Percentiles rank a stretch among this genome's conserved stretches.
Conservation (phyloP, 2,888 invertebrate species). For the Lasioglossum marginatum region DNA sequence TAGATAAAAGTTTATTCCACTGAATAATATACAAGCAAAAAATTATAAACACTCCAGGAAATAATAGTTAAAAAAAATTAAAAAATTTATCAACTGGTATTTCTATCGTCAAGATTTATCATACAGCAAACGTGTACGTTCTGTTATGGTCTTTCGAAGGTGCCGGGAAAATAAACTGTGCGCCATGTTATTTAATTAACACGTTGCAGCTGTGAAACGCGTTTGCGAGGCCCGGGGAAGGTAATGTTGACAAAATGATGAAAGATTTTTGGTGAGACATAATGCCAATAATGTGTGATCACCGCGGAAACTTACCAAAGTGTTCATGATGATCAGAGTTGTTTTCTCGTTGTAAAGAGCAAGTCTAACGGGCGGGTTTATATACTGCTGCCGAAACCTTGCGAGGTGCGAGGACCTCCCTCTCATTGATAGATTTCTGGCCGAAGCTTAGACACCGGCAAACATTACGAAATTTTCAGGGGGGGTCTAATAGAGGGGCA, state of each 20-base stretch:
- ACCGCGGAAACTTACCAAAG: slow-evolving; percentile 67
- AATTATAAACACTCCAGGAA: background rate
- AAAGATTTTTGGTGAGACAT: background rate
- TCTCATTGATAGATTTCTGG: slow-evolving; percentile 69
- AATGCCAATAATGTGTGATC: background rate
- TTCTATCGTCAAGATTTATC: background rate
- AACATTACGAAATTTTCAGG: slow-evolving; percentile 62
- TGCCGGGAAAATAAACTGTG: background rate
- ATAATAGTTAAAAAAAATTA: background rate
- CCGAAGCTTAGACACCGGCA: slow-evolving; percentile 56
- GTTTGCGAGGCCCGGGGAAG: background rate
- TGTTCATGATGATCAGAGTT: slow-evolving; percentile 69
- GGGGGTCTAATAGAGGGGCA: slow-evolving; percentile 58
- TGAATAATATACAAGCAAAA: background rate
- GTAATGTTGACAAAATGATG: background rate
- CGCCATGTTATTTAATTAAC: background rate
- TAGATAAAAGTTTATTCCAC: background rate
- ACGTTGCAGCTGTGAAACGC: background rate
- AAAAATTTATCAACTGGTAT: background rate
- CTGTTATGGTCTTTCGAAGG: background rate
- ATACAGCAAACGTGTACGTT: background rate
- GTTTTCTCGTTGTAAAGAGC: slow-evolving; percentile 65
- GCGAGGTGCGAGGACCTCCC: slow-evolving; percentile 68
- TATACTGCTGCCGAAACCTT: slow-evolving; percentile 73
- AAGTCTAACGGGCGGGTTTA: slow-evolving; percentile 71